Evolutionary conservation across 2,797 vertebrate species (phyloP), one percentile per base, ranked within the genome.

Genomic region (Chelmon rostratus): DNA sequence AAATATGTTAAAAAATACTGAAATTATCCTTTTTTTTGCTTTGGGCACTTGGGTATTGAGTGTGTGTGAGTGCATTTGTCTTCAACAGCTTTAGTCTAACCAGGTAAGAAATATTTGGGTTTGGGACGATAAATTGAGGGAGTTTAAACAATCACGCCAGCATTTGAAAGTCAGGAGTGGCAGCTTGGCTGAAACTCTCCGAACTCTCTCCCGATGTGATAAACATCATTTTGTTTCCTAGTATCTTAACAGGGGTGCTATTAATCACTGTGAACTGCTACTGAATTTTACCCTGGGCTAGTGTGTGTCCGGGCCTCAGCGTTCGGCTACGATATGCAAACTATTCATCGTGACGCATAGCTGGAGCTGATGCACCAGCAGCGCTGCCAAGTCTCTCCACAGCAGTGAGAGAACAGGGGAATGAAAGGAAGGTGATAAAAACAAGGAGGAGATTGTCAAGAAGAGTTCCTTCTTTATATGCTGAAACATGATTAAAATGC

Each of bases 331-430:
- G 13, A 70, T 49, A 71, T 76, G 54, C 50, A 40, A 37, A n/a
- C 68, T 37, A 53, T 69, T 82, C 75, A 76, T 82, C 65, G 75
- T 25, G 53, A 63, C 62, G 56, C 33, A 9, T 74, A 85, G 80
- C 83, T 85, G 76, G 33, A 50, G 67, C 68, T 19, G 28, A 74
- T 63, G 63, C 42, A 62, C 38, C 68, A 35, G 57, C 71, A 64
- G 54, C 46, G 37, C 53, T 73, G 79, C 56, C 68, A 46, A 68
- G 56, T 72, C 40, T 25, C 49, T 47, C 44, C 42, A 57, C 21
- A 28, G 53, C 0, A 58, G 47, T 13, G 62, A 71, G 18, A 31
- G 18, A 58, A 52, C 3, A 12, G 6, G 18, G 42, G 28, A 28
- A 76, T 44, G 37, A 49, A 73, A 52, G 42, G 18, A 58, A 31